Evolutionary conservation across 30 jellyfish, hydroid and myxozoan species (phyloP), one percentile per base, ranked within the genome.

Genomic region (Pelagia noctiluca): DNA sequence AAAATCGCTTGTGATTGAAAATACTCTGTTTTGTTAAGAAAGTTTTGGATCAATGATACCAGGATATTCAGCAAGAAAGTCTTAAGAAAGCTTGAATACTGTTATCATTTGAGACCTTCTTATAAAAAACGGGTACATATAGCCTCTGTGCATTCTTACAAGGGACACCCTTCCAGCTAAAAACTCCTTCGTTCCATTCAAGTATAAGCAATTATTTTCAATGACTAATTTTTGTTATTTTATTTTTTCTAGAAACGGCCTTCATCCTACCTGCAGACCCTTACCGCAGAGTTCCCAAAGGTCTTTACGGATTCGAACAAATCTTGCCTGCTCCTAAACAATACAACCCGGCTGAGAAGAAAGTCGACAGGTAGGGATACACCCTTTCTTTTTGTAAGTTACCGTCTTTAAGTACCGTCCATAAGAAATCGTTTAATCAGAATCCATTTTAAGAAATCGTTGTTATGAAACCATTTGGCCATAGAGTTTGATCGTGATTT

Each of bases 241-340:
- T 31, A 23, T 28, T 19, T 22, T 62, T 71, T 84, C 2, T 66
- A 86, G 95, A 69, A 48, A 74, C 96, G 3, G 98, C 98, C 23
- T 75, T 92, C 38, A 80, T 92, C 76, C 80, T 92, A 26, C 98
- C 98, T 3, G 90, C 89, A 28, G 82, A 86, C 62, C 89, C 95
- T 0, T 92, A 78, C 88, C 90, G 98, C 29, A 91, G 98, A 2
- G 92, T 75, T 50, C 94, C 91, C 12, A n/a, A 85, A 25, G 98
- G 98, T 13, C 71, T 85, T 50, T 92, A 35, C 57, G 88, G 93
- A 37, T 92, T 76, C 37, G 98, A 92, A 64, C 87, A 92, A 24
- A 92, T 92, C 32, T 76, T 92, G 60, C 98, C 98, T 2, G 98
- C 96, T 11, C 92, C 88, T 18, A 62, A 84, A 23, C 67, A 87